Percentiles rank a stretch among this genome's conserved stretches.
These are phyloP conservation scores for Stenolophus ochropezus DNA, from an alignment of 2,888 invertebrate species.

Conservation along the genomic window DNA sequence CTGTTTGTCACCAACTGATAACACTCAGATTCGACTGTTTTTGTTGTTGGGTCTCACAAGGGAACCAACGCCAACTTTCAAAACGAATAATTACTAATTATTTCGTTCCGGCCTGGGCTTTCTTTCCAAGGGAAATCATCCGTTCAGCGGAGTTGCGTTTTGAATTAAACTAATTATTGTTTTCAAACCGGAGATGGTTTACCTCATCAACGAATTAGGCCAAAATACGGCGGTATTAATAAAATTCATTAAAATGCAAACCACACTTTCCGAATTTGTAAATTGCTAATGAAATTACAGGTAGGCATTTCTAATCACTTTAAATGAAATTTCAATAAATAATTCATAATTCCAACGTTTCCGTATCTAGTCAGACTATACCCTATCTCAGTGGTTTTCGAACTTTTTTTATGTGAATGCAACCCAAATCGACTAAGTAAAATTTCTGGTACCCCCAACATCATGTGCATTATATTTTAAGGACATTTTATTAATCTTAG, in stretches of 20 bases:
- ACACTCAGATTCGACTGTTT: constrained; percentile 9
- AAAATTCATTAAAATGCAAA: neutral
- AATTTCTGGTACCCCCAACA: no score
- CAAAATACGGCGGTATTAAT: neutral
- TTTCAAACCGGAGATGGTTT: neutral
- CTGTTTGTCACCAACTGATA: constrained; percentile 42
- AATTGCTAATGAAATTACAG: no score
- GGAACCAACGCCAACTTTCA: constrained; percentile 7
- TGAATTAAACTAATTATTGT: neutral
- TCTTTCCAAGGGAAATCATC: neutral
- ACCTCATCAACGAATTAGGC: neutral
- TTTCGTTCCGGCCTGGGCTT: neutral
- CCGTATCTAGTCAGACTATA: no score
- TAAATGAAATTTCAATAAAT: no score
- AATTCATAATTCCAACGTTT: no score
- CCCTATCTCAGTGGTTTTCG: no score
- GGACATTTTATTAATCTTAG: no score
- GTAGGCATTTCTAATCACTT: no score
- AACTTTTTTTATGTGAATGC: no score
- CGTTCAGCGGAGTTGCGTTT: neutral
- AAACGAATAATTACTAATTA: constrained; percentile 22
- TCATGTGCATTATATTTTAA: no score
- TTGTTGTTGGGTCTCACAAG: constrained; percentile 7
- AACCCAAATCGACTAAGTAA: no score
- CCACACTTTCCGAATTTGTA: no score